Percentiles rank a stretch among this genome's conserved stretches.
These are phyloP conservation scores for Mystacides longicornis DNA, from an alignment of 2,888 invertebrate species.

Conservation along the genomic window DNA sequence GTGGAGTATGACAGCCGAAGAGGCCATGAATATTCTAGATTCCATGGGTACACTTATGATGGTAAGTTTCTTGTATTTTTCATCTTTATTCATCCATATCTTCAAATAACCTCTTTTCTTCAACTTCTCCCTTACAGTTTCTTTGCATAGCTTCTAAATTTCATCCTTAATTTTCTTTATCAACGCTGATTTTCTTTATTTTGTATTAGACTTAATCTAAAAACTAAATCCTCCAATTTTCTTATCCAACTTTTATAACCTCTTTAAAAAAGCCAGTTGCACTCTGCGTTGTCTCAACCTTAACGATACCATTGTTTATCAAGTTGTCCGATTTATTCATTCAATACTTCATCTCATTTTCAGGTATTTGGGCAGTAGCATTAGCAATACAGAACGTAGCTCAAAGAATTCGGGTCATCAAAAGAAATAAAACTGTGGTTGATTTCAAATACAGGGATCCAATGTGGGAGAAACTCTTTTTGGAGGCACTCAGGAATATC, in stretches of 20 bases:
- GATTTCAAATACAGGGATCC: slow-evolving; percentile 81
- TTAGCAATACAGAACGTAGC: slow-evolving; percentile 88
- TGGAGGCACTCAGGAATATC: slow-evolving; percentile 83
- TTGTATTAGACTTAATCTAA: too few relatives aligned
- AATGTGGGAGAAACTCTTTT: slow-evolving; percentile 79
- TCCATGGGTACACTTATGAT: slow-evolving; percentile 97
- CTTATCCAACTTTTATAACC: too few relatives aligned
- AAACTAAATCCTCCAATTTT: too few relatives aligned
- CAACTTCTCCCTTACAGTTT: too few relatives aligned
- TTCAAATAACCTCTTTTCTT: background rate
- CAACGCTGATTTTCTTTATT: too few relatives aligned
- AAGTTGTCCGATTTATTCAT: too few relatives aligned
- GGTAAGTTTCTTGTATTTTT: slow-evolving; percentile 43
- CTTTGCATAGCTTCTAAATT: too few relatives aligned
- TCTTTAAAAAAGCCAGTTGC: too few relatives aligned
- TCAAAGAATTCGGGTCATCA: slow-evolving; percentile 58
- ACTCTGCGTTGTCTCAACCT: too few relatives aligned
- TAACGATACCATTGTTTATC: too few relatives aligned
- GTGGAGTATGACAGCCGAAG: slow-evolving; percentile 75
- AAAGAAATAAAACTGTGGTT: slow-evolving; percentile 69
- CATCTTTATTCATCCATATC: background rate
- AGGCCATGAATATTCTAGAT: slow-evolving; percentile 80
- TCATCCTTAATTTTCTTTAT: too few relatives aligned
- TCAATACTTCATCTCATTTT: too few relatives aligned
- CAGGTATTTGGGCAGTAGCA: slow-evolving; percentile 91